A percentile compares a stretch with the other conserved stretches of the same genome.
Conservation (phyloP, 2,113 vertebrate species). For the Chloropsis hardwickii region DNA sequence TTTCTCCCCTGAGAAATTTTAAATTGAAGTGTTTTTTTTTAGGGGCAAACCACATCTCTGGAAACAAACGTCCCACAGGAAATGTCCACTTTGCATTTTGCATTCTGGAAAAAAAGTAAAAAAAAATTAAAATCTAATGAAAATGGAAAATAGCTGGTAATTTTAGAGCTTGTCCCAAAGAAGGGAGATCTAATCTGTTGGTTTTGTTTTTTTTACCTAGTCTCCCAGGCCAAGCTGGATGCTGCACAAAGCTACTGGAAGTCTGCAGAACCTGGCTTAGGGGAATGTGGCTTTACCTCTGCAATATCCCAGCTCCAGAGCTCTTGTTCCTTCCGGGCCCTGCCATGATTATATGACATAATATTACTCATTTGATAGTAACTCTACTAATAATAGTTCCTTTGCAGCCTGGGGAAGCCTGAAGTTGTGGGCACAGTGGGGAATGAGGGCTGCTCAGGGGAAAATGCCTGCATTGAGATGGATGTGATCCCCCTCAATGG, state of each 20-base stretch:
- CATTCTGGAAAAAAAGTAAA: neutral
- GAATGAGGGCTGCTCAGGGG: neutral
- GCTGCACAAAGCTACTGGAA: neutral
- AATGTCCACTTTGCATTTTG: neutral
- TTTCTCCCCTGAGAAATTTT: neutral
- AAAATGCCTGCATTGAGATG: neutral
- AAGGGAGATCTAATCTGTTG: neutral
- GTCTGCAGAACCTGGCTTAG: neutral
- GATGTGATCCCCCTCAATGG: neutral
- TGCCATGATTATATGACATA: neutral
- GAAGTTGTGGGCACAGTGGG: neutral
- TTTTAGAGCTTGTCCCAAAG: neutral
- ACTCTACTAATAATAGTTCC: fast-evolving
- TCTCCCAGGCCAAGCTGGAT: neutral
- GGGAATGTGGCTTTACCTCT: neutral
- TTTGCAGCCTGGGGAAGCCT: neutral
- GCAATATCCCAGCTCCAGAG: neutral
- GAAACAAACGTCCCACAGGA: neutral
- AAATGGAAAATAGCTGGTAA: neutral
- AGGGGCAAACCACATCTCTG: neutral
- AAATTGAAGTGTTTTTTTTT: neutral
- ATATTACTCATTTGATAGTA: neutral
- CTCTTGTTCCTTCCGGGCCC: neutral
- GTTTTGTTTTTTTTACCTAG: neutral
- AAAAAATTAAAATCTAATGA: neutral